Base-by-base conservation (phyloP, 2,888 invertebrate genomes). In the Athripsodes cinereus region DNA sequence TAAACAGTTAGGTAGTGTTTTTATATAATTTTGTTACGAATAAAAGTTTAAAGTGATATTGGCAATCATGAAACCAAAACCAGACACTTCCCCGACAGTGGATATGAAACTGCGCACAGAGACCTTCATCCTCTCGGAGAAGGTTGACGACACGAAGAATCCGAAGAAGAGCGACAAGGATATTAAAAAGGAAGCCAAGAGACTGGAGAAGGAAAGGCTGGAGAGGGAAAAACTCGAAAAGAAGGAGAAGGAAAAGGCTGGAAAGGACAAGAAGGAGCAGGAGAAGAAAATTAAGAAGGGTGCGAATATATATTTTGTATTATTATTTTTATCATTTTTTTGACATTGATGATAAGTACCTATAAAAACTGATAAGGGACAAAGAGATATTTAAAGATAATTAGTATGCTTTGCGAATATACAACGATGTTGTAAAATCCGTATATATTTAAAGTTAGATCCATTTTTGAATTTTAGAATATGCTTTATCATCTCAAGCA, bases 81-180 rank as follows among this genome's bases (percentile, higher is more conserved):
- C 67, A 58, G 70, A 70, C 59, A 62, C 60, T 67, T 68, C 63
- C 59, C 57, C 58, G 18, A 47, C 47, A 35, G 52, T 54, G 44
- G 58, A 59, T n/a, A 19, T 52, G 1, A 53, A 52, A 64, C 57
- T 64, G 19, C 67, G 67, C 20, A 67, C 68, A 61, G 79, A 78
- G 67, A 77, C 80, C 65, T 77, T 82, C 68, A 82, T 82, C 59
- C 69, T 82, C 66, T 77, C 80, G 65, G 82, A 82, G 68, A 80
- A 81, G 67, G 76, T 78, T 52, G 79, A 79, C 67, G 77, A 79
- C 66, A 74, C 76, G 55, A 75, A 78, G 69, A 71, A 72, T 22
- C 59, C 61, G 64, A 76, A 74, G 68, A 78, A 74, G 65, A 76
- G 65, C 65, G 76, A 76, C 58, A 78, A 79, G 66, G 80, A 79